A percentile compares a stretch with the other conserved stretches of the same genome.
Evolutionary conservation across 2,113 vertebrate species (phyloP).

Genomic region (Phocoena sinus): DNA sequence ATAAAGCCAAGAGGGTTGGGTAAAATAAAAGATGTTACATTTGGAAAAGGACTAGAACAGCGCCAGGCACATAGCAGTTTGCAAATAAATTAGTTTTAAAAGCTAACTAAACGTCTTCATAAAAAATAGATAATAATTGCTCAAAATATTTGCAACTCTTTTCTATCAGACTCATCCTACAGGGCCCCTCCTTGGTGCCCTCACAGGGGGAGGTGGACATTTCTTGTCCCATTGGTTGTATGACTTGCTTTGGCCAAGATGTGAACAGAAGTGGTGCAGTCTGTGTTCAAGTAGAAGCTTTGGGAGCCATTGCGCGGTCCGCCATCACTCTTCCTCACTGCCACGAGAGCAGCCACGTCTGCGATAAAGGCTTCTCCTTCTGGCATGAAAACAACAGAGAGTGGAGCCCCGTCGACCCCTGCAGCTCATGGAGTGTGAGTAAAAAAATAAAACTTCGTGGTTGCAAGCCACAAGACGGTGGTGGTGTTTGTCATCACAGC

Average conservation of each 20-base stretch:
- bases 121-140: not conserved
- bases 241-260: not conserved
- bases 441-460: not conserved
- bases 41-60: not conserved
- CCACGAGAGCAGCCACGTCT: not conserved
- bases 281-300: too few species aligned
- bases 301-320: not conserved
- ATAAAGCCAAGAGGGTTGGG: too few species aligned
- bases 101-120: not conserved
- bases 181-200: accelerated
- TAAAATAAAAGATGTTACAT: not conserved
- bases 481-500: not conserved
- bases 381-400: not conserved
- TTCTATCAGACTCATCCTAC: not conserved
- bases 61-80: not conserved
- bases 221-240: not conserved
- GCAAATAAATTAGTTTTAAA: not conserved
- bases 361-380: not conserved
- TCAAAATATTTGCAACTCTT: not conserved
- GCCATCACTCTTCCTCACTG: not conserved
- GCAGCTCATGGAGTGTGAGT: not conserved
- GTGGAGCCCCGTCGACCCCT: not conserved
- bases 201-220: not conserved
- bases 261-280: not conserved
- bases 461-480: not conserved